Percentiles rank a stretch among this genome's conserved stretches.
Conservation (phyloP, 2,888 invertebrate genomes). For the Romanomermis culicivorax region DNA sequence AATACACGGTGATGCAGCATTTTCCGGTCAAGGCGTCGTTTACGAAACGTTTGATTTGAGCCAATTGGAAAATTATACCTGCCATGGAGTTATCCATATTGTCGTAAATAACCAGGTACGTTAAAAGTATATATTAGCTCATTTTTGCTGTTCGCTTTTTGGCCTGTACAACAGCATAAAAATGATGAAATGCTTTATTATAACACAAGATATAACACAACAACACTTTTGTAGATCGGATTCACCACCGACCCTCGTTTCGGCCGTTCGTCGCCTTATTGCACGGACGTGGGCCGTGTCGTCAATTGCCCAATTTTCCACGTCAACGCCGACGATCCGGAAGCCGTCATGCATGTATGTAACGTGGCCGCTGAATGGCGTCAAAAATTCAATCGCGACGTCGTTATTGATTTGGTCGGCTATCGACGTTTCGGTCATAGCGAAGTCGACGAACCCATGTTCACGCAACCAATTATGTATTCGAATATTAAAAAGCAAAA, state of each 20-base stretch:
- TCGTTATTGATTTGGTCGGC: conserved; percentile 65
- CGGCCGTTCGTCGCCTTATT: conserved; percentile 67
- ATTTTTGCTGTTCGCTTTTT: no score
- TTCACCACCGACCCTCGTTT: conserved; percentile 78
- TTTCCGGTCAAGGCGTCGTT: conserved; percentile 82
- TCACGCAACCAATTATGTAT: conserved; percentile 92
- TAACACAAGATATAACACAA: no score
- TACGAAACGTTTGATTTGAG: conserved; percentile 88
- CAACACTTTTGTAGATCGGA: conserved; percentile 49
- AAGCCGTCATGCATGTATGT: conserved; percentile 72
- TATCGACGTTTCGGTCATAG: conserved; percentile 87
- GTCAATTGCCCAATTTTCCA: conserved; percentile 84
- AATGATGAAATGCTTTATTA: no score
- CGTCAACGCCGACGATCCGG: conserved; percentile 75
- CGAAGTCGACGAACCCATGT: conserved; percentile 92
- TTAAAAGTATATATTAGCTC: background rate
- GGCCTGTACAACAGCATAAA: no score
- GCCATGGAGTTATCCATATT: conserved; percentile 78
- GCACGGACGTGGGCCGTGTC: conserved; percentile 74
- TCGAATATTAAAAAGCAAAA: conserved; percentile 59
- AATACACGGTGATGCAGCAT: conserved; percentile 83
- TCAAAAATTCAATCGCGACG: conserved; percentile 76
- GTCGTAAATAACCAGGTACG: conserved; percentile 69
- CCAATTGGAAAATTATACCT: conserved; percentile 76
- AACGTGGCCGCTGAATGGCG: conserved; percentile 80